Conservation (phyloP, 2,797 vertebrate species). For the Odontamblyopus rebecca region DNA sequence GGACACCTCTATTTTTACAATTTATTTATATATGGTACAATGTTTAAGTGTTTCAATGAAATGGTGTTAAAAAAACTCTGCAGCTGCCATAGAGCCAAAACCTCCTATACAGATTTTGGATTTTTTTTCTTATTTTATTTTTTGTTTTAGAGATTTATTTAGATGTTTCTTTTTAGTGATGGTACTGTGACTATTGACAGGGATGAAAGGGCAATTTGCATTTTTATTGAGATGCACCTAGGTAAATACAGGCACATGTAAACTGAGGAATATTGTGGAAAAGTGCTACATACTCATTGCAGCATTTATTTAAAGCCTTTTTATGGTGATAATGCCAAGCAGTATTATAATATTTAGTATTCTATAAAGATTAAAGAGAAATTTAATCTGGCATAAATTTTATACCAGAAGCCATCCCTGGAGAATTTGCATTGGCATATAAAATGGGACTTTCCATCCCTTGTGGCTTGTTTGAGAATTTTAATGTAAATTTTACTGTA, state of each 20-base stretch:
- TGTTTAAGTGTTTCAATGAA: conserved; percentile 6
- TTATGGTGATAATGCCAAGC: too few species aligned
- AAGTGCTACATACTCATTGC: neutral
- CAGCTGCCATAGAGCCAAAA: conserved; percentile 46
- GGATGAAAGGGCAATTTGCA: conserved; percentile 40
- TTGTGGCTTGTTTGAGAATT: neutral
- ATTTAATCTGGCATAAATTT: neutral
- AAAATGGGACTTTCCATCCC: neutral
- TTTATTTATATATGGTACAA: conserved; percentile 50
- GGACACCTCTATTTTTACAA: conserved; percentile 56
- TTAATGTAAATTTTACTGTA: too few species aligned
- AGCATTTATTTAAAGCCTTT: neutral
- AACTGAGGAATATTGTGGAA: neutral
- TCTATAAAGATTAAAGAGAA: neutral
- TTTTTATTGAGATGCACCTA: conserved; percentile 35
- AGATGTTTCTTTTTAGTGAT: conserved; percentile 52
- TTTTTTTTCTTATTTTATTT: conserved; percentile 2
- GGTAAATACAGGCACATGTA: conserved; percentile 6
- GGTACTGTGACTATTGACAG: conserved; percentile 37
- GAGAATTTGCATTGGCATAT: neutral
- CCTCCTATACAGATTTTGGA: conserved; percentile 29
- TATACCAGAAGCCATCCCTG: neutral
- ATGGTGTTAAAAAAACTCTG: conserved; percentile 17
- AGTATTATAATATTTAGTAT: neutral
- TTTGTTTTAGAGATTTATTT: conserved; percentile 26